These are phyloP conservation scores for Iselma pallidipennis DNA, from an alignment of 2,888 invertebrate genomes.

Conservation along the genomic window DNA sequence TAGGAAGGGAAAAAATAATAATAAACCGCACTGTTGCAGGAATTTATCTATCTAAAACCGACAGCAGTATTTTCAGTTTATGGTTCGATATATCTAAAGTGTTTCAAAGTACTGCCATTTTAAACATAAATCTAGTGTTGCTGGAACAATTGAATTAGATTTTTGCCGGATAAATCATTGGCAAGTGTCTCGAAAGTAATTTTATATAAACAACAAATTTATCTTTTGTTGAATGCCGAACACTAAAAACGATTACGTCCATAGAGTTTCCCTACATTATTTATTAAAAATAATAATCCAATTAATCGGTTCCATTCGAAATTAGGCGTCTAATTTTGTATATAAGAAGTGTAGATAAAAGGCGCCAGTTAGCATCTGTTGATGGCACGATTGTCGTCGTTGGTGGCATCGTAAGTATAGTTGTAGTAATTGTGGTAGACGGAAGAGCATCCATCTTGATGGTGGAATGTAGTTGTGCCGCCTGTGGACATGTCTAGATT, in stretches of 20 bases:
- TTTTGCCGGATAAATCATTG: conserved; percentile 34
- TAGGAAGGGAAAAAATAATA: not conserved
- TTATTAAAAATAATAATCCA: too few species aligned
- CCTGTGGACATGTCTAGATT: conserved; percentile 29
- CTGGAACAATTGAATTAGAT: conserved; percentile 39
- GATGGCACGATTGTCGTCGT: not conserved
- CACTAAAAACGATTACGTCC: not conserved
- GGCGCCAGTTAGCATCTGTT: not conserved
- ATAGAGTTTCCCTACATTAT: too few species aligned
- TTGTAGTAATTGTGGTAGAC: too few species aligned
- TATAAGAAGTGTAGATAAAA: too few species aligned
- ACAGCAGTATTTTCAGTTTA: conserved; percentile 34
- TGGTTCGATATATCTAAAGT: conserved; percentile 38
- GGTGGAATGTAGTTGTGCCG: conserved; percentile 25
- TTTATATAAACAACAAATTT: conserved; percentile 16
- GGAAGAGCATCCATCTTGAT: conserved; percentile 23
- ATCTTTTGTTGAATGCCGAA: not conserved
- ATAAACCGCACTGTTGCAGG: conserved; percentile 17
- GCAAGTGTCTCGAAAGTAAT: conserved; percentile 8
- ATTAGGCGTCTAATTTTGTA: too few species aligned
- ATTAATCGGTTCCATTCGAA: too few species aligned
- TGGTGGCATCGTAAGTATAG: too few species aligned
- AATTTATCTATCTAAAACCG: conserved; percentile 30
- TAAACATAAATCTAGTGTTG: conserved; percentile 35
- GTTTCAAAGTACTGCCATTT: conserved; percentile 36